These are phyloP conservation scores for Solea solea DNA, from an alignment of 2,113 vertebrate genomes.

Conservation along the genomic window DNA sequence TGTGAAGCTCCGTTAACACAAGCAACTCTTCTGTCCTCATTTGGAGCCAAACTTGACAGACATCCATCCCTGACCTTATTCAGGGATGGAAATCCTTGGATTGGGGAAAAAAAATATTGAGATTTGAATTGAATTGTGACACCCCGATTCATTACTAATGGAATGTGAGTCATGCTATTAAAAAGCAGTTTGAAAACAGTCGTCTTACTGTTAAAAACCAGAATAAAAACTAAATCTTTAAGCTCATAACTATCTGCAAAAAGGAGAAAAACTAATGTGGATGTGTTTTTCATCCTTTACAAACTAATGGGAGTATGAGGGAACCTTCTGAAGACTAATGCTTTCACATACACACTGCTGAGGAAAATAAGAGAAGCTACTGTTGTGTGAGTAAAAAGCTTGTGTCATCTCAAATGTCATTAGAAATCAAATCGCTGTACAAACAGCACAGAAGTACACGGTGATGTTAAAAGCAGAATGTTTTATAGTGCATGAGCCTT, in stretches of 20 bases:
- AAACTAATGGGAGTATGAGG: slow-evolving; percentile 44
- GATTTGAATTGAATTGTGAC: too few relatives aligned
- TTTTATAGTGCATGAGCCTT: slow-evolving; percentile 32
- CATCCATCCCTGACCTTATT: too few relatives aligned
- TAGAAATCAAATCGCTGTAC: slow-evolving; percentile 42
- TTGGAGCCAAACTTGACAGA: too few relatives aligned
- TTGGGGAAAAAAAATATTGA: too few relatives aligned
- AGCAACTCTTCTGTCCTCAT: too few relatives aligned
- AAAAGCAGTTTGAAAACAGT: slow-evolving; percentile 33
- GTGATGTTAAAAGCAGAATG: slow-evolving; percentile 28
- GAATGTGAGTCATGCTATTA: slow-evolving; percentile 60
- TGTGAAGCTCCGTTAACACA: too few relatives aligned
- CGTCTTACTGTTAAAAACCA: slow-evolving; percentile 3
- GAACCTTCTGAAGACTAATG: slow-evolving; percentile 72
- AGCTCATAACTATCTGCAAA: slow-evolving; percentile 30
- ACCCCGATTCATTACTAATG: slow-evolving; percentile 13
- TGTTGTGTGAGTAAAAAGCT: slow-evolving; percentile 56
- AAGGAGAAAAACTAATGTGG: slow-evolving; percentile 41
- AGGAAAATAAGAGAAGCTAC: slow-evolving; percentile 48
- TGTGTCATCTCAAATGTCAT: slow-evolving; percentile 59
- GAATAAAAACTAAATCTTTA: slow-evolving; percentile 14
- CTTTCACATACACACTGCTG: slow-evolving; percentile 66
- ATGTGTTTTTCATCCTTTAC: slow-evolving; percentile 29
- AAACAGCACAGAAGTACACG: slow-evolving; percentile 30
- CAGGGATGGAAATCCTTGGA: too few relatives aligned